Evolutionary conservation across 2,888 invertebrate genomes (phyloP), one percentile per base, ranked within the genome.

Genomic region (Hermaeophaga mercurialis): DNA sequence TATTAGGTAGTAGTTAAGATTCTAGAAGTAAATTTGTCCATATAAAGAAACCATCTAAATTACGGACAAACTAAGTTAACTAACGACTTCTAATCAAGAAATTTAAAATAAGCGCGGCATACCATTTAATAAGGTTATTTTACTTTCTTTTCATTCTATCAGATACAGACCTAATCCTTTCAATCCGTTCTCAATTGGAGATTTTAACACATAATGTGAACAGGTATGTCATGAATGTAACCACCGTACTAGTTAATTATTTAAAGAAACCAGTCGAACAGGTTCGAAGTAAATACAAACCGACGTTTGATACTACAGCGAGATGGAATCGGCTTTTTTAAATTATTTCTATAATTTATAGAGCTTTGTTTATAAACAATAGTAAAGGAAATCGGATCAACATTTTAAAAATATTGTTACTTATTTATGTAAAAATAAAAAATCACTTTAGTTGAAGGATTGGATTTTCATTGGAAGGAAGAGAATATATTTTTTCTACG

Each of bases 211-310:
- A 38, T 55, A 47, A 47, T 48, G 34, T 54, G 48, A 54, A 54
- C 47, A 48, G 54, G 48, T 55, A 48, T 48, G 43, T 55, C 48
- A 55, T 55, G 48, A 55, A 55, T 48, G 48, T 43, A 48, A 48
- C 55, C 48, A 48, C 43, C 39, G 55, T 55, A 58, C 50, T 46
- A 50, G 50, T 54, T 55, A 58, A 58, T 56, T 56, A 59, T 45
- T 56, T 53, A 54, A 58, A 49, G 52, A 56, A 61, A 61, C 61
- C 58, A 55, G 61, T 58, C 41, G 26, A 31, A 53, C 61, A 17
- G 43, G 58, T 57, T 45, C 34, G 46, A 38, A 48, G 34, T 52
- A 18, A 50, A 61, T 58, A 47, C 50, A 26, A 19, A 44, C 31
- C 39, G 48, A 58, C 52, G 50, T 54, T 55, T 58, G 54, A 61